Evolutionary conservation across 2,888 invertebrate species (phyloP), one percentile per base, ranked within the genome.

Genomic region (Elysia crispata): DNA sequence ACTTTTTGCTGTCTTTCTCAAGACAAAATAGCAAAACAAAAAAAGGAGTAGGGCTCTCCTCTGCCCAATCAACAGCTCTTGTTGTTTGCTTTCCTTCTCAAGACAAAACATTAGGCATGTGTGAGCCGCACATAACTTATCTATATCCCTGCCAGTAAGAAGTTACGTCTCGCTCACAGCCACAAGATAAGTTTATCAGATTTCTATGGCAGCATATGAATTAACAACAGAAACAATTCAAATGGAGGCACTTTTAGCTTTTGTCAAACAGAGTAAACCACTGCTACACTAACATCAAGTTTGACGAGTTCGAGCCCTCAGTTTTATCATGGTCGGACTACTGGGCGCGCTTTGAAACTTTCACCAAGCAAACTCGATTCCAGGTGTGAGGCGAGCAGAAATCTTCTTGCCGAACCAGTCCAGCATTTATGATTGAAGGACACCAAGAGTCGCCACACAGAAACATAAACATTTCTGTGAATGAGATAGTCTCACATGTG

Each of bases 321-420:
- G 49, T 54, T 6, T 41, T 49, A 25, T 49, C 49, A n/a, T 72
- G 72, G 72, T n/a, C 49, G 15, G 72, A 72, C 72, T 72, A 72
- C 23, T 72, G 6, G 72, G 31, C 72, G 0, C 3, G 41, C 5
- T 72, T 72, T 6, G 23, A 25, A 15, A 73, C 73, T 1, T 73
- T 73, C 28, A 54, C 33, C 1, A 54, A 20, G 73, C 54, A 5
- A 73, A 73, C 57, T 18, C 54, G 13, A 54, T 73, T 1, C 73
- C 54, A 1, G 54, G 50, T 1, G 54, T 50, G 1, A 11, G 28
- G 11, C 28, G 28, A 23, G 73, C 73, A 13, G 54, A 73, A n/a
- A n/a, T 73, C 11, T 73, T 73, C 28, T 50, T 73, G 3, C 6
- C 54, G 1, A 73, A 73, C 54, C 73, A 73, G 41, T 23, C 54